Conservation (phyloP, 2,888 invertebrate genomes). For the Argyresthia goedartella region DNA sequence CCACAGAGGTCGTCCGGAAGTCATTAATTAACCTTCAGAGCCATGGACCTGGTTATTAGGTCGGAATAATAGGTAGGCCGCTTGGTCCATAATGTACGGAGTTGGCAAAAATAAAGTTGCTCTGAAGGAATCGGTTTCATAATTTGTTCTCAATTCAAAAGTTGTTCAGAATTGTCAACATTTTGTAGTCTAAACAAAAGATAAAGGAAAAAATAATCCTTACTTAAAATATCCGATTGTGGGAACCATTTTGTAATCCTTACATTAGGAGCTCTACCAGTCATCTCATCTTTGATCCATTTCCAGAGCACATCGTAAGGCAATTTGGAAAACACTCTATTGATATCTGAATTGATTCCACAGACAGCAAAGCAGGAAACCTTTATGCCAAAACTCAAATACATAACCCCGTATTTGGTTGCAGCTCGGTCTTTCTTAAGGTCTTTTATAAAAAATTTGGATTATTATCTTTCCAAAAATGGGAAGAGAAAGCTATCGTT, state of each 20-base stretch:
- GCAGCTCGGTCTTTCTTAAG: not conserved
- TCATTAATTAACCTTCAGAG: too few relatives aligned
- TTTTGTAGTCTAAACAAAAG: too few relatives aligned
- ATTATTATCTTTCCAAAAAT: not conserved
- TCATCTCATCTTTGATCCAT: not conserved
- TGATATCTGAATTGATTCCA: not conserved
- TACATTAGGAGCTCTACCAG: constrained; percentile 13
- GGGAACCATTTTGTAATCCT: constrained; percentile 11
- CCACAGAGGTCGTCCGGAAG: too few relatives aligned
- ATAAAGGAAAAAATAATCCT: too few relatives aligned
- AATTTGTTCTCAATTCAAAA: too few relatives aligned
- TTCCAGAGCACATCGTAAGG: constrained; percentile 1
- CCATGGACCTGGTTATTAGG: too few relatives aligned
- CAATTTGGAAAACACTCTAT: not conserved
- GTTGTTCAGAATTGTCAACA: too few relatives aligned
- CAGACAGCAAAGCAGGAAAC: not conserved
- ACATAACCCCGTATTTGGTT: constrained; percentile 2
- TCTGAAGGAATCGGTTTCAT: too few relatives aligned
- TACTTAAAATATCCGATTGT: constrained; percentile 14
- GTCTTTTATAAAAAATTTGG: not conserved
- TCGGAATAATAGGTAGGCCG: too few relatives aligned
- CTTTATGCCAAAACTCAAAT: constrained; percentile 5
- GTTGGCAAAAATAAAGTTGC: too few relatives aligned
- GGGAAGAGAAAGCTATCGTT: too few relatives aligned
- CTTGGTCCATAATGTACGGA: too few relatives aligned